Evolutionary conservation across 2,797 vertebrate genomes (phyloP), one percentile per base, ranked within the genome.

Genomic region (Rhinogobio ventralis): DNA sequence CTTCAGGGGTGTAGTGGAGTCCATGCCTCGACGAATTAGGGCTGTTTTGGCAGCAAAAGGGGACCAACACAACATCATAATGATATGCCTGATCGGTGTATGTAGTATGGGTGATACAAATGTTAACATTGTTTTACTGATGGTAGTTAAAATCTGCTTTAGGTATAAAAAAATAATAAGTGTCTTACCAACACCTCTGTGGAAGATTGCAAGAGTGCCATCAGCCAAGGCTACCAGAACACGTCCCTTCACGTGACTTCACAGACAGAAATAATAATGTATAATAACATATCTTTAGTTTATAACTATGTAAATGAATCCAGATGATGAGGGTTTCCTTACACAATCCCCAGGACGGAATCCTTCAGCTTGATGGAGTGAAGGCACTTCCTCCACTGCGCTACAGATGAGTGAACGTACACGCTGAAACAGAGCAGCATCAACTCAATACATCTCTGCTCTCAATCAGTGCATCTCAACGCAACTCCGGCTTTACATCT

Each of bases 291-390:
- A 62, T 62, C 25, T 20, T 13, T 57, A n/a, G 17, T 67, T 45
- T 30, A 68, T 39, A 39, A 20, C 20, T 5, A 11, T 39, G n/a
- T 42, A 4, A 72, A 25, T 28, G 13, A 25, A 33, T 46, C 4
- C 7, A 33, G 51, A 51, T 25, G 23, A 30, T 49, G 15, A 82
- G 4, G 8, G 11, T 79, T 39, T 67, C 51, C 98, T 97, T 93
- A 99, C 98, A 99, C 97, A 78, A 99, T 98, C 92, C 97, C 97
- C 86, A 99, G 96, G 90, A 99, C 95, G 11, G 98, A 97, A 91
- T 99, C 98, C 93, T 99, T 99, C 91, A 99, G 96, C 92, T 98
- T 98, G 90, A 99, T 97, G 67, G 97, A 97, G 90, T 99, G 97
- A 87, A 99, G 97, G 93, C 98, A 99, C 92, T 96, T 99, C 93